These are phyloP conservation scores for Diarsia mendica DNA, from an alignment of 2,888 invertebrate genomes.

Conservation along the genomic window DNA sequence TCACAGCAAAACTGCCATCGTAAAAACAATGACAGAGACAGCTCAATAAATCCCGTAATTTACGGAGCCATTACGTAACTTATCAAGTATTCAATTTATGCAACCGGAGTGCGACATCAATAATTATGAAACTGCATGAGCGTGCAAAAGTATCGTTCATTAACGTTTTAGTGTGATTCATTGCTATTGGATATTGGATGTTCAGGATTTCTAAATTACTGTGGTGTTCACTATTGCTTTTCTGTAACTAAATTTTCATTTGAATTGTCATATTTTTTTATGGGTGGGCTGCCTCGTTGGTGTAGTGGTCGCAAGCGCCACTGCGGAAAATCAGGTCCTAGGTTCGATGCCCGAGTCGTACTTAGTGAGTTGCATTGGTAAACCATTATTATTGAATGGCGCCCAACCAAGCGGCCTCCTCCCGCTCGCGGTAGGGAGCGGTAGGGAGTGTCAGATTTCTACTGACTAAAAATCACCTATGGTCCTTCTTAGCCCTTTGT, in stretches of 20 bases:
- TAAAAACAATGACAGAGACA: slow-evolving; percentile 34
- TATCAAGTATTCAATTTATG: slow-evolving; percentile 60
- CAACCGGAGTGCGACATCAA: slow-evolving; percentile 47
- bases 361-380: not conserved
- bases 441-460: too few species aligned
- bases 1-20: slow-evolving; percentile 12
- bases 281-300: too few species aligned
- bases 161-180: slow-evolving; percentile 56
- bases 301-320: too few species aligned
- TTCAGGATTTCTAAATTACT: slow-evolving; percentile 44
- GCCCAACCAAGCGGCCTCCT: not conserved
- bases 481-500: too few species aligned
- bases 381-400: too few species aligned
- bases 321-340: too few species aligned
- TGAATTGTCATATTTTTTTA: not conserved
- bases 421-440: too few species aligned
- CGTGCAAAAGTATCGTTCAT: slow-evolving; percentile 60
- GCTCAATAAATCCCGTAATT: slow-evolving; percentile 47
- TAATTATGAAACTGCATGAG: slow-evolving; percentile 57
- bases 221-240: slow-evolving; percentile 14
- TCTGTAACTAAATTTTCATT: slow-evolving; percentile 2
- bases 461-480: too few species aligned
- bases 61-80: slow-evolving; percentile 43
- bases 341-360: too few species aligned
- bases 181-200: slow-evolving; percentile 45